These are phyloP conservation scores for Pissodes strobi DNA, from an alignment of 1,140 invertebrate genomes.

Conservation along the genomic window DNA sequence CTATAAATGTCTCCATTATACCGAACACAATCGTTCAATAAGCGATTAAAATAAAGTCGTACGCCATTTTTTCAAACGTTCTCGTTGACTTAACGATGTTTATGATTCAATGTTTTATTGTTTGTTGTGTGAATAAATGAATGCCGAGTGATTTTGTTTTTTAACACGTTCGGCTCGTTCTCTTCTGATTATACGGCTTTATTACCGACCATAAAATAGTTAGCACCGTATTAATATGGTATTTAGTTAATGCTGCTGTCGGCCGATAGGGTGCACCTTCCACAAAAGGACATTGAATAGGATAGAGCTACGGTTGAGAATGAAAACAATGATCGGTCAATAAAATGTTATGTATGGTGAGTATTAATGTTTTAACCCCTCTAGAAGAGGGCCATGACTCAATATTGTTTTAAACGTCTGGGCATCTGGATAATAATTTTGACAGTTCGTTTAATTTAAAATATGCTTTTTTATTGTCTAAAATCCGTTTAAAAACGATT, in stretches of 20 bases:
- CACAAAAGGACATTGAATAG: not conserved
- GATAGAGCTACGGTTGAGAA: too few species aligned
- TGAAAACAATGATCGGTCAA: too few species aligned
- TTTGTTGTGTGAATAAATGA: constrained; percentile 33
- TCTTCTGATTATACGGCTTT: constrained; percentile 30
- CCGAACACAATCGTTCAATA: constrained; percentile 32
- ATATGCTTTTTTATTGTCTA: too few species aligned
- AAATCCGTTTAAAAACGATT: too few species aligned
- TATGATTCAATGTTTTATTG: constrained; percentile 36
- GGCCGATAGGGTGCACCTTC: too few species aligned
- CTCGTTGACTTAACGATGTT: constrained; percentile 36
- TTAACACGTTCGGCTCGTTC: constrained; percentile 34
- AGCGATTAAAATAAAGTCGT: constrained; percentile 33
- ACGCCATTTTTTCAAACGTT: constrained; percentile 22
- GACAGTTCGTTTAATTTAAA: too few species aligned
- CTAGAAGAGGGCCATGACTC: too few species aligned
- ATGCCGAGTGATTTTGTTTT: constrained; percentile 30
- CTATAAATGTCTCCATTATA: constrained; percentile 29
- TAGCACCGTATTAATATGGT: constrained; percentile 19
- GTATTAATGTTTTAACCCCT: too few species aligned
- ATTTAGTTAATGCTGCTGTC: not conserved
- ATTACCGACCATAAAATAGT: constrained; percentile 25
- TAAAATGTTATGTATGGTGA: too few species aligned
- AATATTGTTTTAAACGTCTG: too few species aligned
- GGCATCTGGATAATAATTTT: too few species aligned